Base-by-base conservation (phyloP, 2,113 vertebrate species). In the Scalopus aquaticus region DNA sequence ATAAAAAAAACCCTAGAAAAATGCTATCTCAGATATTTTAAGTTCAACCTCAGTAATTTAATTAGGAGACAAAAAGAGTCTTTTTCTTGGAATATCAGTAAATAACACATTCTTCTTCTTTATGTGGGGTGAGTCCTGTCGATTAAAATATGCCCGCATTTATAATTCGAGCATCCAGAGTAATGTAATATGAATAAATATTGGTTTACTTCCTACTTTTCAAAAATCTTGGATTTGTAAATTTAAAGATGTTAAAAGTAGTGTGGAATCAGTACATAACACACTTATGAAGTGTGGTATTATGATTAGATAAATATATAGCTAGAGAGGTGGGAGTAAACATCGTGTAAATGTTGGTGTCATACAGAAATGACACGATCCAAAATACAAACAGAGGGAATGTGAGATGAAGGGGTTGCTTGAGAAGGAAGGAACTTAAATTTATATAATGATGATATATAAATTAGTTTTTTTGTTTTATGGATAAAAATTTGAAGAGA, bases 401-500 rank as follows among this genome's bases (percentile, higher is more conserved):
- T 12, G 54, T 86, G 32, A 6, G 20, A 16, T 51, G 2, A 65
- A 76, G 39, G 7, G 2, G 30, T 94, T 70, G 49, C 24, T 62
- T 92, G 37, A 88, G 8, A 69, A 42, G 65, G 87, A 92, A 83
- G 26, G 20, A 24, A 37, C 73, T 60, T 70, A 54, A 83, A 49
- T 35, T 87, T 92, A 83, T 32, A 32, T 58, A 77, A 65, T 83
- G 22, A 24, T 37, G 22, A 64, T 49, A 30, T n/a, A 70, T 62
- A n/a, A 46, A 13, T 28, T 39, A 74, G 19, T 82, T 93, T 62
- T 46, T 16, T 64, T 42, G 7, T 82, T 90, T 92, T 86, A 51
- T 67, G 30, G 84, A 89, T 91, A 78, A 79, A 91, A 84, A 90
- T 58, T 35, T 74, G 51, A 65, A 82, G 42, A 78, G 35, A 85